Evolutionary conservation across 1,140 invertebrate genomes (phyloP), one percentile per base, ranked within the genome.

Genomic region (Plodia interpunctella): DNA sequence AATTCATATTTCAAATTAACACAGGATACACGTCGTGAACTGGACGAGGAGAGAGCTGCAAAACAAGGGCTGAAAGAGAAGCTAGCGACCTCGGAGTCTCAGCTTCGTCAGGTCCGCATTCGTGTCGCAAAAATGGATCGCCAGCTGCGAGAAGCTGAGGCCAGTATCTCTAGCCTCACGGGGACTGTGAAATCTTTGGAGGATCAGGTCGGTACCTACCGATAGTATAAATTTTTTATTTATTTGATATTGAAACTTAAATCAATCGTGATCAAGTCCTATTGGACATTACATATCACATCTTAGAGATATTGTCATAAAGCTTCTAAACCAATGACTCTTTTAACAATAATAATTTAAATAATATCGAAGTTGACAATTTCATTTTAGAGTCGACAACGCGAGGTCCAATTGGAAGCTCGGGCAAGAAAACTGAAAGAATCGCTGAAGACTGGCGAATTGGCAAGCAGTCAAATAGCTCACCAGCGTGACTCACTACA

Each of bases 341-440:
- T n/a, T n/a, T n/a, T n/a, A n/a, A n/a, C n/a, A n/a, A n/a, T n/a
- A n/a, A 51, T 28, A 5, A 38, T 5, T 53, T 17, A n/a, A 54
- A 1, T 19, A 44, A 58, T 28, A 25, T 53, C n/a, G n/a, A n/a
- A n/a, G n/a, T n/a, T n/a, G 35, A 10, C 19, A 19, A 54, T 51
- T 50, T 55, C 60, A 50, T 64, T 69, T 17, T 49, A 88, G 86
- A 83, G 74, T 57, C 80, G 84, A 25, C 84, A 86, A 72, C 72
- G 72, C 66, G 84, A 87, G 68, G 74, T 78, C 17, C 81, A 83
- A 49, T 44, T 87, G 49, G 86, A 87, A 74, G 78, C 82, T 19
- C 76, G 82, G 19, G 86, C 86, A 49, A 71, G 84, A 56, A 88
- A 88, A 60, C 64, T 87, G 53, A 86, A 78, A 64, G 86, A 88